phyloP scores from a whole-genome alignment of 2,888 invertebrate species.

The Rhamnusium bicolor region DNA sequence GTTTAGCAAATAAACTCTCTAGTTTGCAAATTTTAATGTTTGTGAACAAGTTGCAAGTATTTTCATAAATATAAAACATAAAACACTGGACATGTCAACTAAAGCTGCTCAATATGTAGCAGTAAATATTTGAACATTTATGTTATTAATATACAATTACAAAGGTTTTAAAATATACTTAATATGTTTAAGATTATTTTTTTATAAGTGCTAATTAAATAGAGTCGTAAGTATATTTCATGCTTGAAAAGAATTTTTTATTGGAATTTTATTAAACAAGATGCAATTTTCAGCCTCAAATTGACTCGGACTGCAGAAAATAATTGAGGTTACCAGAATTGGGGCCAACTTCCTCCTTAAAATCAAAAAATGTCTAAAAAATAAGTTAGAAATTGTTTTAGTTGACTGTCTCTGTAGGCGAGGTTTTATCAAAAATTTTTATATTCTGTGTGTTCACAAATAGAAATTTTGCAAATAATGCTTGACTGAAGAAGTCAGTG shows the following conservation, averaged over 20 bases:
- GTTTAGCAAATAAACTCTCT: constrained; percentile 55
- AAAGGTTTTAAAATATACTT: neutral
- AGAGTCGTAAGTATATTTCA: neutral
- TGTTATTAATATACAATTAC: neutral
- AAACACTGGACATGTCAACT: constrained; percentile 4
- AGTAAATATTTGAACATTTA: neutral
- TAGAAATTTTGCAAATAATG: constrained; percentile 37
- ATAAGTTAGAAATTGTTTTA: neutral
- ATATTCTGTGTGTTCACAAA: constrained; percentile 30
- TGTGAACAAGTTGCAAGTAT: constrained; percentile 23
- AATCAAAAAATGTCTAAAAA: neutral
- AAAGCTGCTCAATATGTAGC: neutral
- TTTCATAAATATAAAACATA: constrained; percentile 10
- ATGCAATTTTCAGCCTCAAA: neutral
- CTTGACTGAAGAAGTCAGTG: constrained; percentile 49
- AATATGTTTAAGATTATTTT: neutral
- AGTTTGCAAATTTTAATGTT: constrained; percentile 50
- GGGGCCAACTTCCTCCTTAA: neutral
- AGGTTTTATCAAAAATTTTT: neutral
- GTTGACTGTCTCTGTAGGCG: constrained; percentile 8
- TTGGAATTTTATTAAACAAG: neutral
- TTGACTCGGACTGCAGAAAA: neutral
- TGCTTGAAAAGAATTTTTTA: neutral
- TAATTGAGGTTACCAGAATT: neutral
- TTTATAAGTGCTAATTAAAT: neutral